Evolutionary conservation across 2,888 invertebrate species (phyloP).

Genomic region (Parthenolecanium corni): DNA sequence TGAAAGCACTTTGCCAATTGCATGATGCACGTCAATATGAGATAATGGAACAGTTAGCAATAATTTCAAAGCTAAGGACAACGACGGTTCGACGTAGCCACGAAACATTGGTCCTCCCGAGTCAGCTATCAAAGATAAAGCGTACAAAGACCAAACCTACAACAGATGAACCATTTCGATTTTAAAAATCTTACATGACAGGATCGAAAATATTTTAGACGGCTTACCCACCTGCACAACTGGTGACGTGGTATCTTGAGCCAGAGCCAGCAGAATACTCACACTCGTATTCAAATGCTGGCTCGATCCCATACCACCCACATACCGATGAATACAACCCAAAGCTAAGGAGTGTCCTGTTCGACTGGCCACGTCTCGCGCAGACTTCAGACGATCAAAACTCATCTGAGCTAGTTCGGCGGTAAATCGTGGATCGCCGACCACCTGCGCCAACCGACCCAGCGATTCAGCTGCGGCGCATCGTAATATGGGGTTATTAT

Average conservation of each 20-base stretch:
- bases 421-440: slow-evolving; percentile 73
- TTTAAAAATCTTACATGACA: background rate
- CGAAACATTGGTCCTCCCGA: slow-evolving; percentile 99
- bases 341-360: slow-evolving; percentile 82
- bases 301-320: slow-evolving; percentile 91
- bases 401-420: slow-evolving; percentile 80
- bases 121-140: slow-evolving; percentile 87
- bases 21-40: slow-evolving; percentile 81
- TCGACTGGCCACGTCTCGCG: slow-evolving; percentile 73
- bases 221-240: slow-evolving; percentile 65
- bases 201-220: background rate
- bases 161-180: slow-evolving; percentile 27
- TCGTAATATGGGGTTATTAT: slow-evolving; percentile 64
- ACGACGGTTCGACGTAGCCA: slow-evolving; percentile 87
- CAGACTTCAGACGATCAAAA: slow-evolving; percentile 75
- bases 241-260: slow-evolving; percentile 84
- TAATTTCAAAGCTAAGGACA: slow-evolving; percentile 80
- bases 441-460: slow-evolving; percentile 83
- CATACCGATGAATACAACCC: slow-evolving; percentile 90
- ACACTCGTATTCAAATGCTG: slow-evolving; percentile 90
- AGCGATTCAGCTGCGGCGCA: slow-evolving; percentile 93
- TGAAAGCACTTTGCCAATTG: slow-evolving; percentile 82
- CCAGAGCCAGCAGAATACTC: slow-evolving; percentile 82
- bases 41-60: slow-evolving; percentile 81
- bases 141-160: slow-evolving; percentile 91